A percentile compares a stretch with the other conserved stretches of the same genome.
phyloP scores from a whole-genome alignment of 2,797 vertebrate genomes.

The Chelmon rostratus region DNA sequence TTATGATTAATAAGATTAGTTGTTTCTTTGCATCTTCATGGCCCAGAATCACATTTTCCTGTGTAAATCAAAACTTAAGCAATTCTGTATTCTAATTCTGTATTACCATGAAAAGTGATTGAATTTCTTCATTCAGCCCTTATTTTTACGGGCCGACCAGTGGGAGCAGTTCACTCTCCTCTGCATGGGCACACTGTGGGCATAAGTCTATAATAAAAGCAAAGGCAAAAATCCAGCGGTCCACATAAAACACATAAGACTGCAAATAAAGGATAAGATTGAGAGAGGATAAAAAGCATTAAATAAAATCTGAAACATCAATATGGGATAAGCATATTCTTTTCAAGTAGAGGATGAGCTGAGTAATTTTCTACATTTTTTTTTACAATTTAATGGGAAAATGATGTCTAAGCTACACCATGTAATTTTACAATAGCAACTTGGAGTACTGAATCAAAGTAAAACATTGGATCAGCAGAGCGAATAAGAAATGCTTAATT shows the following conservation, averaged over 20 bases:
- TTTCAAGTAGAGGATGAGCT: not conserved
- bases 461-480: not conserved
- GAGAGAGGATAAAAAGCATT: not conserved
- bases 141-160: not conserved
- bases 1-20: not conserved
- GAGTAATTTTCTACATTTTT: not conserved
- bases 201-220: not conserved
- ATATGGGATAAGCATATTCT: not conserved
- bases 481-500: not conserved
- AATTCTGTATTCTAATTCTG: not conserved
- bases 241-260: not conserved
- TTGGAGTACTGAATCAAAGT: not conserved
- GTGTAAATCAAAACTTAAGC: not conserved
- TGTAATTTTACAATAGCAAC: not conserved
- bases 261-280: not conserved
- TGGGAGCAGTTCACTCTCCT: slow-evolving; percentile 3
- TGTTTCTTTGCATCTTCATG: not conserved
- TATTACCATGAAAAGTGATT: not conserved
- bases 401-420: slow-evolving; percentile 5
- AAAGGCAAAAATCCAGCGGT: not conserved
- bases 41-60: not conserved
- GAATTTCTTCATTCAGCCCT: not conserved
- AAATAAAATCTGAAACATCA: not conserved
- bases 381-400: not conserved
- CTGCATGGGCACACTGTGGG: not conserved